These are phyloP conservation scores for Centropus bengalensis DNA, from an alignment of 2,113 vertebrate genomes.

Conservation along the genomic window DNA sequence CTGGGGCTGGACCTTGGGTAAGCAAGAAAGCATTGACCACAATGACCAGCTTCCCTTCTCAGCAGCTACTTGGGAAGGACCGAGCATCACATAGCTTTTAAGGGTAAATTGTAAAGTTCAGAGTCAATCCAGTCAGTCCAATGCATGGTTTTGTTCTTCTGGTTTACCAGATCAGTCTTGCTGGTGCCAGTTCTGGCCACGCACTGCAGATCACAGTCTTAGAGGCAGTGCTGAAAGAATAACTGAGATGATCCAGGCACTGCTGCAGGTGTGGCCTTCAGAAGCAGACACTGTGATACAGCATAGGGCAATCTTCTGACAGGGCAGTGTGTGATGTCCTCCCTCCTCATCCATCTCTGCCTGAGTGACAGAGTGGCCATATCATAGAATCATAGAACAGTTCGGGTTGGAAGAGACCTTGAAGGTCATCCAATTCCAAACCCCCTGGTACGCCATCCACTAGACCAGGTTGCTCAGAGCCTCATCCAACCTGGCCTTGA, in stretches of 20 bases:
- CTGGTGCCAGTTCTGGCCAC: neutral
- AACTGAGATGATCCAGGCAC: neutral
- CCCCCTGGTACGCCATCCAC: too few relatives aligned
- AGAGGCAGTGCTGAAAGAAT: neutral
- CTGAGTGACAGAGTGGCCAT: accelerated
- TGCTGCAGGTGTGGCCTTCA: neutral
- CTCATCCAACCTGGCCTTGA: too few relatives aligned
- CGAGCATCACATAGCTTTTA: neutral
- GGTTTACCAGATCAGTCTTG: neutral
- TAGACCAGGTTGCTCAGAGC: too few relatives aligned
- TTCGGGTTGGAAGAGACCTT: too few relatives aligned
- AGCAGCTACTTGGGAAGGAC: neutral
- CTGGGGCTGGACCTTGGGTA: neutral
- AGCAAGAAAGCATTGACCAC: neutral
- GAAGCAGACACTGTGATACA: neutral
- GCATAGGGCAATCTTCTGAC: accelerated
- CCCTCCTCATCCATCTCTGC: accelerated
- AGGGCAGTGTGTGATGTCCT: accelerated
- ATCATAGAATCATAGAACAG: too few relatives aligned
- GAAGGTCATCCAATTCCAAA: too few relatives aligned
- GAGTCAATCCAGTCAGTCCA: neutral
- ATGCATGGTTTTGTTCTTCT: neutral
- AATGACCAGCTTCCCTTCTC: neutral
- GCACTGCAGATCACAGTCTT: accelerated
- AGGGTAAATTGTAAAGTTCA: neutral